These are phyloP conservation scores for Spisula solida DNA, from an alignment of 2,888 invertebrate genomes.

Conservation along the genomic window DNA sequence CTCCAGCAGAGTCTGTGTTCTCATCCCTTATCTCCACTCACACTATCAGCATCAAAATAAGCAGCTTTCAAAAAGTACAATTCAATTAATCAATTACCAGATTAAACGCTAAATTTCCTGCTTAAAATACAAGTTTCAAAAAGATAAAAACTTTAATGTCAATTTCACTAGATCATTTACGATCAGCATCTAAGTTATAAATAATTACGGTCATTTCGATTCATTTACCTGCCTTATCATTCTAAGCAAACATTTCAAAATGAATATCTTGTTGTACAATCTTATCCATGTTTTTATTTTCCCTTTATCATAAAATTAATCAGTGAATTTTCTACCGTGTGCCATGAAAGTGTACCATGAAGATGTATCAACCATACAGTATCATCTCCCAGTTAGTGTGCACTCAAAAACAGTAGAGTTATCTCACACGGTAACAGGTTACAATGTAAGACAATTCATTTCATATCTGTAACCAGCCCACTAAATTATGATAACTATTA, in stretches of 20 bases:
- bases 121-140: not conserved
- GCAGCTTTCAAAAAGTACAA: not conserved
- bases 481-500: not conserved
- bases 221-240: not conserved
- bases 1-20: not conserved
- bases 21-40: not conserved
- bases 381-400: not conserved
- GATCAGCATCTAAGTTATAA: not conserved
- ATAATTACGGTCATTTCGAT: not conserved
- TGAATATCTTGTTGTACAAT: constrained; percentile 10
- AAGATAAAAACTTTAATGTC: not conserved
- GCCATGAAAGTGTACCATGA: not conserved
- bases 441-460: constrained; percentile 1
- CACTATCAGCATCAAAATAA: not conserved
- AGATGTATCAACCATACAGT: not conserved
- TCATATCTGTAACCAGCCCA: not conserved
- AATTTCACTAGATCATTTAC: not conserved
- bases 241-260: not conserved
- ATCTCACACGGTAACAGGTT: not conserved
- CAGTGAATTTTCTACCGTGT: not conserved
- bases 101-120: constrained; percentile 9
- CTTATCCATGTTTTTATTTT: not conserved
- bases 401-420: no score
- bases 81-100: constrained; percentile 15
- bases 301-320: not conserved